Percentiles rank a stretch among this genome's conserved stretches.
These are phyloP conservation scores for Ferrisia virgata DNA, from an alignment of 2,888 invertebrate genomes.

Conservation along the genomic window DNA sequence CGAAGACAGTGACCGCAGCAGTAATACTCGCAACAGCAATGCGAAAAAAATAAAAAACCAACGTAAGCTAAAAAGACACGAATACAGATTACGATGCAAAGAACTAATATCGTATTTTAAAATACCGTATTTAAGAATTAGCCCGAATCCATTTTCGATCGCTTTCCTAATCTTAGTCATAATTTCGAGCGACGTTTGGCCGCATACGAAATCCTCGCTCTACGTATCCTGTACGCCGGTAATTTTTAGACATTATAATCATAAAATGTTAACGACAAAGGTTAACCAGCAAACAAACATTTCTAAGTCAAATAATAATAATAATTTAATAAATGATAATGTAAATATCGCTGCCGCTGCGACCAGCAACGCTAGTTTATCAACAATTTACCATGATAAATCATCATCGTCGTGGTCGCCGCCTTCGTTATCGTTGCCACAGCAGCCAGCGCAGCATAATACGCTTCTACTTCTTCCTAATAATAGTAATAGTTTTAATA, in stretches of 20 bases:
- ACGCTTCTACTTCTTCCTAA: neutral
- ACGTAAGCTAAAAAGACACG: constrained; percentile 32
- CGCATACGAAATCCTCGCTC: constrained; percentile 31
- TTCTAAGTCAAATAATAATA: constrained; percentile 24
- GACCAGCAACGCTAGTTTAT: neutral
- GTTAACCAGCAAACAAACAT: neutral
- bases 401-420: neutral
- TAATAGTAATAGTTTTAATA: constrained; percentile 27
- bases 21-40: no score
- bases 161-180: constrained; percentile 39
- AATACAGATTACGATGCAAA: neutral
- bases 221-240: constrained; percentile 34
- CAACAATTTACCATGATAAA: neutral
- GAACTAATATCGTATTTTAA: neutral
- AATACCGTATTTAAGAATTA: constrained; percentile 39
- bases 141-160: constrained; percentile 40
- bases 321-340: neutral
- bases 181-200: constrained; percentile 41
- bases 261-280: constrained; percentile 35
- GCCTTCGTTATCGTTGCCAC: neutral
- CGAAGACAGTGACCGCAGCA: neutral
- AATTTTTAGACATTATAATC: constrained; percentile 32
- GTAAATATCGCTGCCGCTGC: constrained; percentile 13
- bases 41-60: neutral
- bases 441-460: neutral